Conservation (phyloP, 2,888 invertebrate genomes). For the Cheilosia urbana region DNA sequence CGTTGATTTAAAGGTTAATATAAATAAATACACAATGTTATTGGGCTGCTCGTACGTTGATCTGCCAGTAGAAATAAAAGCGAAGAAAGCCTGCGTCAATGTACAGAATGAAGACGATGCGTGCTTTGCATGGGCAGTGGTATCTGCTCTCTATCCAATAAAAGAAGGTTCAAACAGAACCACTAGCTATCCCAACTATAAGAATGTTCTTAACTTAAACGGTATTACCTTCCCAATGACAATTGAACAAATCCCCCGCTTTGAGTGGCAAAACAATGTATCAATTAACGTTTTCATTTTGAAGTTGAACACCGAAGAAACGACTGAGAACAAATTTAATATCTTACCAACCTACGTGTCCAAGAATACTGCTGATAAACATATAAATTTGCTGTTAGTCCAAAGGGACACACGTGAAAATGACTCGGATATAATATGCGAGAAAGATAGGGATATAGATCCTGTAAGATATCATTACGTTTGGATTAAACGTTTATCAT, state of each 20-base stretch:
- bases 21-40: conserved; percentile 1
- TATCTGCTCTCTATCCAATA: not conserved
- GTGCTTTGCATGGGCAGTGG: conserved; percentile 11
- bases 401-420: not conserved
- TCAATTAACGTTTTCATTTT: conserved; percentile 10
- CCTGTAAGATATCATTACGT: not conserved
- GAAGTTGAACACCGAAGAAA: not conserved
- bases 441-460: not conserved
- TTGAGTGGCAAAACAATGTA: conserved; percentile 2
- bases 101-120: conserved; percentile 10
- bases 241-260: not conserved
- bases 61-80: conserved; percentile 1
- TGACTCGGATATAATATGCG: not conserved
- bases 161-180: not conserved
- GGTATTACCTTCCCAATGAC: conserved; percentile 4
- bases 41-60: conserved; percentile 5
- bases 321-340: not conserved
- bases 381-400: conserved; percentile 10
- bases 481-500: conserved; percentile 1
- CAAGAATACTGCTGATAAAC: not conserved
- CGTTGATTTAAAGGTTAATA: not conserved
- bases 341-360: not conserved
- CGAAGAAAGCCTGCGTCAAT: conserved; percentile 24
- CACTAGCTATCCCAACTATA: not conserved
- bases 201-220: not conserved